Base-by-base conservation (phyloP, 2,113 vertebrate genomes). In the Australoheros scitulus region DNA sequence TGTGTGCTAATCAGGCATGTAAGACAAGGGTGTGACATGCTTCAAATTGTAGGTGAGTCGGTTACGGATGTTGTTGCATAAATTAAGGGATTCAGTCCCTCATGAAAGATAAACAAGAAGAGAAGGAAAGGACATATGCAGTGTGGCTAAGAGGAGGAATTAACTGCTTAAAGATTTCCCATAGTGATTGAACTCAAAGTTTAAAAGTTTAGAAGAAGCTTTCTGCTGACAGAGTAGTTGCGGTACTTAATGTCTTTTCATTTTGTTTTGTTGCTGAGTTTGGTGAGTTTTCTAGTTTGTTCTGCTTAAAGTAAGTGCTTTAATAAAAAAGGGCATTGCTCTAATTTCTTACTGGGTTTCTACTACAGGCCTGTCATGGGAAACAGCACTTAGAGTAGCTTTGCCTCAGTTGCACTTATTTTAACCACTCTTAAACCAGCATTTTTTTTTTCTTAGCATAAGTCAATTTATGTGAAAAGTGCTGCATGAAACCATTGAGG, bases 1-100 rank as follows among this genome's bases (percentile, higher is more conserved):
- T 17, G 56, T 59, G 82, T 59, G 82, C 83, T 89, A 85, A 91
- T 94, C 88, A 89, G 79, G 20, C 68, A n/a, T 82, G 57, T 79
- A 89, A 89, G 83, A 77, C 52, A 41, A 79, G 63, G 77, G 88
- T 63, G 80, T 82, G 90, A 89, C 82, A 72, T 80, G 85, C 83
- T 64, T 82, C 34, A 90, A 77, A 79, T 75, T 76, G 61, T 41
- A 60, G 81, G 80, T 85, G 90, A 93, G 80, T 79, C 24, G 22
- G 61, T 57, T 41, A 83, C 84, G 78, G 87, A 82, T 75, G 80
- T 55, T 85, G 68, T 58, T 88, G 87, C 78, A 90, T 88, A 64
- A 93, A 94, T 92, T 80, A 92, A 76, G 74, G 29, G 36, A 80
- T 86, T 43, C 38, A 55, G 63, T 76, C 50, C 20, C 29, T 65